Percentiles rank a stretch among this genome's conserved stretches.
Conservation (phyloP, 1,140 invertebrate species). For the Doryteuthis pealeii region DNA sequence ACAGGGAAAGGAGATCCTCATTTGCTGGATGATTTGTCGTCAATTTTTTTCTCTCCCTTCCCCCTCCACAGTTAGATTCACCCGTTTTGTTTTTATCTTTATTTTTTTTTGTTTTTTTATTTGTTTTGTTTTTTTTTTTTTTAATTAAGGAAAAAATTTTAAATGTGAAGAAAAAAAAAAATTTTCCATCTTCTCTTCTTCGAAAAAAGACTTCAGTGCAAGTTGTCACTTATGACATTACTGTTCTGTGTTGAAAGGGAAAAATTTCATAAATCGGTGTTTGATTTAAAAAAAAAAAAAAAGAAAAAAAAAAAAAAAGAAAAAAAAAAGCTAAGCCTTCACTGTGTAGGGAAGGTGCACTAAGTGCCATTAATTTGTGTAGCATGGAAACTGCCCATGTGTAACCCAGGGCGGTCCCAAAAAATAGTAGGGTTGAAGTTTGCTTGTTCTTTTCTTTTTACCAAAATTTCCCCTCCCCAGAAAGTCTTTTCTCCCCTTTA, state of each 20-base stretch:
- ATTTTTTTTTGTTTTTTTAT: too few relatives aligned
- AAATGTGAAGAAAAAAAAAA: too few relatives aligned
- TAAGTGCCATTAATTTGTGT: conserved; percentile 8
- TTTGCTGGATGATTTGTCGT: conserved; percentile 9
- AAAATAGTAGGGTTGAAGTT: conserved; percentile 1
- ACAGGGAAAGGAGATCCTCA: background rate
- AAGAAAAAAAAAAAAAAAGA: too few relatives aligned
- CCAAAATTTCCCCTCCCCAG: background rate
- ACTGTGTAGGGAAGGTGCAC: conserved; percentile 8
- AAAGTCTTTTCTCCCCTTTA: background rate
- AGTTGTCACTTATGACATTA: conserved; percentile 9
- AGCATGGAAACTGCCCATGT: background rate
- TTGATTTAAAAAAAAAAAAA: background rate
- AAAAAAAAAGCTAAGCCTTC: conserved; percentile 6
- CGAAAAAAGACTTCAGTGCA: background rate
- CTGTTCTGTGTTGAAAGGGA: conserved; percentile 10
- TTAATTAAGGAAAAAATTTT: background rate
- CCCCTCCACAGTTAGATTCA: background rate
- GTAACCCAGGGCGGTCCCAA: background rate
- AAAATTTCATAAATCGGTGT: conserved; percentile 6
- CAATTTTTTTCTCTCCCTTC: background rate
- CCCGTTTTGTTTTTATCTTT: background rate
- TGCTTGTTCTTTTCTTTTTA: background rate
- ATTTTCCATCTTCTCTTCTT: too few relatives aligned
- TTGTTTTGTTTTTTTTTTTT: too few relatives aligned